Conservation (phyloP, 1,140 invertebrate species). For the Zaprionus camerounensis region DNA sequence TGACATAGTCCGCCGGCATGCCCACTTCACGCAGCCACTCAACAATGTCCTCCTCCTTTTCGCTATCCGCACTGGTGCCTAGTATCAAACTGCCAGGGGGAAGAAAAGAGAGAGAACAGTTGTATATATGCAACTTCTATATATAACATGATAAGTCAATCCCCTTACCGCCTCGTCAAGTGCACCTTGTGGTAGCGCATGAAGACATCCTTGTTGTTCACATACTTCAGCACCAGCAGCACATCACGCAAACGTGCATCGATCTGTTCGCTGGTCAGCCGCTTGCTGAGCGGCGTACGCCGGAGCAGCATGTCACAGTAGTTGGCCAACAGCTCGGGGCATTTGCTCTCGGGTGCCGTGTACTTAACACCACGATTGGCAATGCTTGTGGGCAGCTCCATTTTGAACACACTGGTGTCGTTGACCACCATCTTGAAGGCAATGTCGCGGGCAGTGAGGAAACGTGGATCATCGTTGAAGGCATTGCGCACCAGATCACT, state of each 20-base stretch:
- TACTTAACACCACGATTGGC: constrained; percentile 86
- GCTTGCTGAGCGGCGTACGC: constrained; percentile 98
- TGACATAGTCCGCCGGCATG: constrained; percentile 99
- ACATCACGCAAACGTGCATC: constrained; percentile 97
- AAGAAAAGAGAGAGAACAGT: background rate
- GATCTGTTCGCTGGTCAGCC: constrained; percentile 98
- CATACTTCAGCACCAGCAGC: constrained; percentile 98
- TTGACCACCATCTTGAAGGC: constrained; percentile 99
- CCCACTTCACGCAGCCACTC: constrained; percentile 97
- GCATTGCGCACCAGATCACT: constrained; percentile 96
- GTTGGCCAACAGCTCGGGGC: constrained; percentile 99
- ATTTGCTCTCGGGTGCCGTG: constrained; percentile 96
- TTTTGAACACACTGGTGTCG: constrained; percentile 97
- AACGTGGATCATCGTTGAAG: constrained; percentile 98
- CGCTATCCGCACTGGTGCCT: constrained; percentile 98
- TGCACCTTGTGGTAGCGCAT: constrained; percentile 99
- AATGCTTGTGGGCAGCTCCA: constrained; percentile 87
- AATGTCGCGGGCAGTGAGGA: constrained; percentile 98
- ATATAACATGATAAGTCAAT: too few species aligned
- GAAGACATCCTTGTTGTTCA: constrained; percentile 99
- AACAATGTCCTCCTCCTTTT: constrained; percentile 99
- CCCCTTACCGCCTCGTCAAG: constrained; percentile 94
- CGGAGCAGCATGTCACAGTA: constrained; percentile 99
- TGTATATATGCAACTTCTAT: background rate
- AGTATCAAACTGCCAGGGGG: constrained; percentile 89